Evolutionary conservation across 2,113 vertebrate species (phyloP).

Genomic region (Corapipo altera): DNA sequence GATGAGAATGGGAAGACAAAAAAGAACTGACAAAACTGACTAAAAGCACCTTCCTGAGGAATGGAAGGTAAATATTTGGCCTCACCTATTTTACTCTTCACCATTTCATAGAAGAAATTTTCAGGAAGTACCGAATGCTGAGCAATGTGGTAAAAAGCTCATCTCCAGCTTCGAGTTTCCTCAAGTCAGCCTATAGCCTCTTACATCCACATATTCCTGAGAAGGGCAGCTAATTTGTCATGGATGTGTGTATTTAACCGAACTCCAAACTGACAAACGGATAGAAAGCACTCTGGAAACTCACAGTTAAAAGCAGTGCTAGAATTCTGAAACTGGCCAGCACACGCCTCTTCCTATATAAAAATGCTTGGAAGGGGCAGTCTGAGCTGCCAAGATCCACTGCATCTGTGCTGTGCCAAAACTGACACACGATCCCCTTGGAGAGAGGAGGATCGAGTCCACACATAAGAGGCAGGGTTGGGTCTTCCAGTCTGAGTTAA

Average conservation of each 20-base stretch:
- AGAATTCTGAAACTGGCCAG: conserved; percentile 44
- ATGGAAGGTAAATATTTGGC: neutral
- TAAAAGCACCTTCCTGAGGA: neutral
- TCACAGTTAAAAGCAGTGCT: conserved; percentile 21
- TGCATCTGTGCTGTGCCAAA: neutral
- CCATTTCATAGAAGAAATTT: neutral
- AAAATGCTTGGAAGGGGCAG: conserved; percentile 50
- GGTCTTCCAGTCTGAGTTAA: neutral
- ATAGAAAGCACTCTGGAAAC: conserved; percentile 27
- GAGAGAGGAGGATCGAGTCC: neutral
- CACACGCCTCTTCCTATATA: conserved; percentile 46
- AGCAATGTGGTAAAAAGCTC: neutral
- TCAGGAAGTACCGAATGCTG: neutral
- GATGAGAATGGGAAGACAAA: neutral
- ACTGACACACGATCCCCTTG: neutral
- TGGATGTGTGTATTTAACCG: neutral
- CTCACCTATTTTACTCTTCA: neutral
- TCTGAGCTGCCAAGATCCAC: conserved; percentile 29
- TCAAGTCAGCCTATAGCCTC: neutral
- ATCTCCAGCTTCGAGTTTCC: neutral
- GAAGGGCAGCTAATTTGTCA: neutral
- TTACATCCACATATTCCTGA: neutral
- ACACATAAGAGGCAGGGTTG: neutral
- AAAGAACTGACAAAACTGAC: neutral
- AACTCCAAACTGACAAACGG: neutral